Evolutionary conservation across 2,113 vertebrate genomes (phyloP), one percentile per base, ranked within the genome.

Genomic region (Colinus virginianus): DNA sequence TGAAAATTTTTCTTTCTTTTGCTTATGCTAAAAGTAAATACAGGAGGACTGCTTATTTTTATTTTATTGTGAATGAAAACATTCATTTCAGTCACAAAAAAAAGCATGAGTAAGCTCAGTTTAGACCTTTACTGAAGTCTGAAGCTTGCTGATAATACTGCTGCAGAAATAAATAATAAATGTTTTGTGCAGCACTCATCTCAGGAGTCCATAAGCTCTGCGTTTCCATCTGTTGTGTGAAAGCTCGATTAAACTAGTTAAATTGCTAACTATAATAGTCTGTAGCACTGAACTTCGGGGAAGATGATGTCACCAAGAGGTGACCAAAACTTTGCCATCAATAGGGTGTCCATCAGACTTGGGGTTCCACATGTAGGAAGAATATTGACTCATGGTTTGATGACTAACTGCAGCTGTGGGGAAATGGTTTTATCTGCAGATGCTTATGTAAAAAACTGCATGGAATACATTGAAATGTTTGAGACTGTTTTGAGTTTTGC

Each of bases 371-470:
- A 0, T 2, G 0, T 2, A 38, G 42, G 38, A 63, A 75, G 6
- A 48, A 58, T 19, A 0, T 11, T 87, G 55, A 38, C 28, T 94
- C 71, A 23, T 4, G 63, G 78, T 74, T 63, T 72, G 93, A 81
- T 93, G 90, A 93, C 94, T 93, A 94, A 92, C 70, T 17, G 4
- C 91, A 92, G 67, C 94, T 93, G 84, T 56, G 61, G 75, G 78
- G 87, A 89, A 84, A 84, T 67, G 87, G 66, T 95, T 91, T 94
- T 83, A 87, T 92, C 93, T 85, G 68, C 78, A 94, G 91, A 92
- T 80, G 46, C 84, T 94, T 92, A 85, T 95, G 78, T 86, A 76
- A 74, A 91, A 66, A 94, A 51, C 76, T 90, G 56, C 82, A 40
- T 51, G 71, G 76, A 92, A 75, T 26, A 51, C 84, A 91, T 49